Percentiles rank a stretch among this genome's conserved stretches.
These are phyloP conservation scores for Drosophila algonquin DNA, from an alignment of 2,888 invertebrate species.

Conservation along the genomic window DNA sequence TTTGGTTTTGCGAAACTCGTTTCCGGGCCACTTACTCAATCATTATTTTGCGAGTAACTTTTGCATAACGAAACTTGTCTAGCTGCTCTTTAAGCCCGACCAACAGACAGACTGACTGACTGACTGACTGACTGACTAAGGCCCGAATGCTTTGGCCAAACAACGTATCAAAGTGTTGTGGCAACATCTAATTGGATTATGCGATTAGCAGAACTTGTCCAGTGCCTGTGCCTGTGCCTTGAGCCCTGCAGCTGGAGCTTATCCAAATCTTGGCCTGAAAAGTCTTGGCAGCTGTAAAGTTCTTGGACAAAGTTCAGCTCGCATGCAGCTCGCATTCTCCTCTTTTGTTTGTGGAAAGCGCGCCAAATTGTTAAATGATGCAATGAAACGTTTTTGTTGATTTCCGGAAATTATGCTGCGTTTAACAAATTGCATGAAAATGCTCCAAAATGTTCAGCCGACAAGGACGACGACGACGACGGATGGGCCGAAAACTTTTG, in stretches of 20 bases:
- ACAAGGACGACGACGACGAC: constrained; percentile 4
- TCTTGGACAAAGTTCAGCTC: background rate
- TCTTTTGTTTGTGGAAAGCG: constrained; percentile 22
- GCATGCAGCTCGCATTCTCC: constrained; percentile 29
- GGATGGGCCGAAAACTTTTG: constrained; percentile 33
- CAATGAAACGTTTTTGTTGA: constrained; percentile 58
- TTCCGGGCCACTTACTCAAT: constrained; percentile 22
- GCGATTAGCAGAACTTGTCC: constrained; percentile 53
- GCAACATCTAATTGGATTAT: constrained; percentile 61
- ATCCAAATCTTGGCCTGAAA: constrained; percentile 2
- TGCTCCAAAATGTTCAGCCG: constrained; percentile 24
- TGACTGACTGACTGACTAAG: background rate
- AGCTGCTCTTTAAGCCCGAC: constrained; percentile 1
- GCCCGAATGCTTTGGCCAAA: background rate
- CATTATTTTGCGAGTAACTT: constrained; percentile 9
- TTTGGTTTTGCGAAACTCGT: constrained; percentile 27
- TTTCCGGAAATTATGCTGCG: constrained; percentile 50
- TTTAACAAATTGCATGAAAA: constrained; percentile 61
- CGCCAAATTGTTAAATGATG: constrained; percentile 69
- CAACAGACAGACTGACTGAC: background rate
- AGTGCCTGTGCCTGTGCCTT: background rate
- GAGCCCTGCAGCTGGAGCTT: background rate
- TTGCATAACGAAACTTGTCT: constrained; percentile 19
- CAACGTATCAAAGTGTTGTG: constrained; percentile 11
- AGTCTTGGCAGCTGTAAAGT: constrained; percentile 1